phyloP scores from a whole-genome alignment of 2,888 invertebrate genomes.

The Latheticus oryzae region DNA sequence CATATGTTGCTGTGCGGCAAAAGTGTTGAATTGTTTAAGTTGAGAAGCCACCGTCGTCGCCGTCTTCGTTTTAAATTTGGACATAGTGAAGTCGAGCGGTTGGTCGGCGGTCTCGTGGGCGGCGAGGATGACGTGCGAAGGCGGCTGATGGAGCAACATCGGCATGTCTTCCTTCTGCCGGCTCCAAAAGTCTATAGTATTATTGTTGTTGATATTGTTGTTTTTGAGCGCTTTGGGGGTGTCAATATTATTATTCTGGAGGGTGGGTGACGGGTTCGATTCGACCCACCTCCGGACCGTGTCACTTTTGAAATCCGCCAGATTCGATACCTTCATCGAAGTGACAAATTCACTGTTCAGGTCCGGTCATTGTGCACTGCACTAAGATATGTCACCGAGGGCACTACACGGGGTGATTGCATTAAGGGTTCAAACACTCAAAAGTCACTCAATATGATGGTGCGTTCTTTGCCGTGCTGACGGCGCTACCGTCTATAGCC shows the following conservation, averaged over 20 bases:
- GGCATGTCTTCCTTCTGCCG: constrained; percentile 68
- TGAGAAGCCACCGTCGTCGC: constrained; percentile 61
- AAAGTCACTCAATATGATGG: constrained; percentile 39
- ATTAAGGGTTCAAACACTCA: constrained; percentile 39
- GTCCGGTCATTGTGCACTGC: constrained; percentile 44
- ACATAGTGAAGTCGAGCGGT: constrained; percentile 81
- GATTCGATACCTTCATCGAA: constrained; percentile 63
- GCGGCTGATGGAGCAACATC: constrained; percentile 71
- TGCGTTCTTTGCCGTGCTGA: constrained; percentile 50
- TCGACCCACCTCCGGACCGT: constrained; percentile 72
- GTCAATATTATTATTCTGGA: constrained; percentile 59
- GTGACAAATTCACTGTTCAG: constrained; percentile 41
- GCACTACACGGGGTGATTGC: constrained; percentile 49
- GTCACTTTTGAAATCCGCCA: constrained; percentile 72
- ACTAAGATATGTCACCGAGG: constrained; percentile 52
- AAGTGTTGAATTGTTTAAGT: constrained; percentile 60
- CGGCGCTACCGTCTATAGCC: constrained; percentile 62
- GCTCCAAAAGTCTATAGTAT: constrained; percentile 66
- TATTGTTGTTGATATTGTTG: constrained; percentile 67
- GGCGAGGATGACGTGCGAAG: constrained; percentile 65
- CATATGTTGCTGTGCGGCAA: constrained; percentile 61
- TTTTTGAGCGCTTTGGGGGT: constrained; percentile 64
- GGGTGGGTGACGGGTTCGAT: constrained; percentile 69
- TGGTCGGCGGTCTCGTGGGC: constrained; percentile 68
- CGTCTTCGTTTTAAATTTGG: constrained; percentile 67